Conservation (phyloP, 2,113 vertebrate genomes). For the Noturus placidus region DNA sequence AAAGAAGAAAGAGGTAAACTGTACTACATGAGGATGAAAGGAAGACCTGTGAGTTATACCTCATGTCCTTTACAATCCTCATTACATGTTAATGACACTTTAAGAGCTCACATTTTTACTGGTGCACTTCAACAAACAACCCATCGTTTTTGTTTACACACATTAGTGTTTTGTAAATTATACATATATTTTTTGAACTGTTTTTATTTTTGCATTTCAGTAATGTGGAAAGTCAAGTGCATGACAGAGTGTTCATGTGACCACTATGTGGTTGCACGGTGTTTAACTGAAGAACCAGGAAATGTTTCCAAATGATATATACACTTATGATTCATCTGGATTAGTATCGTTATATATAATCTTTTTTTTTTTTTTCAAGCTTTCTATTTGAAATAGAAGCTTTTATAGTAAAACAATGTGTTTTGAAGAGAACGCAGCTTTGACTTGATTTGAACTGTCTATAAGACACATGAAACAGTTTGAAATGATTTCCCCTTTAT, state of each 20-base stretch:
- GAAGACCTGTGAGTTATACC: slow-evolving; percentile 33
- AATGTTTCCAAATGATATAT: neutral
- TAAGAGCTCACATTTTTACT: slow-evolving; percentile 27
- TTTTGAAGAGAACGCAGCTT: slow-evolving; percentile 33
- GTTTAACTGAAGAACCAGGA: slow-evolving; percentile 13
- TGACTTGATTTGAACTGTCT: neutral
- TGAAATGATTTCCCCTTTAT: neutral
- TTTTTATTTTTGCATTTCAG: slow-evolving; percentile 41
- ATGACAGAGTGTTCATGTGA: slow-evolving; percentile 38
- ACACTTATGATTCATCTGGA: neutral
- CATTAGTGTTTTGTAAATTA: slow-evolving; percentile 64
- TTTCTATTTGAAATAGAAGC: slow-evolving; percentile 3
- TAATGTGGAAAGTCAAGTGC: slow-evolving; percentile 8
- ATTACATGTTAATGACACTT: slow-evolving; percentile 43
- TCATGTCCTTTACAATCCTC: slow-evolving; percentile 36
- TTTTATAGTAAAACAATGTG: slow-evolving; percentile 28
- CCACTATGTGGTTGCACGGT: slow-evolving; percentile 52
- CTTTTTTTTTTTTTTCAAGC: too few relatives aligned
- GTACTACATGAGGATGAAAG: slow-evolving; percentile 43
- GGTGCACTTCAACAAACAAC: slow-evolving; percentile 40
- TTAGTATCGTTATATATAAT: neutral
- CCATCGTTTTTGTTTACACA: slow-evolving; percentile 69
- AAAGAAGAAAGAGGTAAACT: slow-evolving; percentile 5
- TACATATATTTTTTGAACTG: slow-evolving; percentile 43
- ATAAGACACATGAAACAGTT: neutral